Percentiles rank a stretch among this genome's conserved stretches.
Conservation (phyloP, 2,888 invertebrate genomes). For the Orthonevra nobilis region DNA sequence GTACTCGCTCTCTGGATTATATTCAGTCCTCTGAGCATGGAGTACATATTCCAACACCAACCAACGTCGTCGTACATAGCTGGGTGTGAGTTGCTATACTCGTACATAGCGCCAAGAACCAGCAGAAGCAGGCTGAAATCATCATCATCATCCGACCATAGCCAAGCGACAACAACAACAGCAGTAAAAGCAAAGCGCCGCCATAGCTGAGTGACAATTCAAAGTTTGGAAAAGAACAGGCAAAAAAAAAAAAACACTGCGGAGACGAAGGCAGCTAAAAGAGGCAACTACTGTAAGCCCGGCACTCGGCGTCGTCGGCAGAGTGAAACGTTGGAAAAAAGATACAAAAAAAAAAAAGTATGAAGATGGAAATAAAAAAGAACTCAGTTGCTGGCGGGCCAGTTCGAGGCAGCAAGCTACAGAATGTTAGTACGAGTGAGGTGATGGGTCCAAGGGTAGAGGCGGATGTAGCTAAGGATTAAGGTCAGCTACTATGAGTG, state of each 20-base stretch:
- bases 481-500: slow-evolving; percentile 11
- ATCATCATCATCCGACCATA: slow-evolving; percentile 43
- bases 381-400: slow-evolving; percentile 43
- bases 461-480: slow-evolving; percentile 15
- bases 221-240: slow-evolving; percentile 29
- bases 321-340: slow-evolving; percentile 15
- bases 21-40: slow-evolving; percentile 47
- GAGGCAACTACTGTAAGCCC: slow-evolving; percentile 19
- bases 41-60: slow-evolving; percentile 30
- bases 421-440: slow-evolving; percentile 16
- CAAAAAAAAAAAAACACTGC: slow-evolving; percentile 8
- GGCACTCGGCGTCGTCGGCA: neutral
- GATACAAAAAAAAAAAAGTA: slow-evolving; percentile 26
- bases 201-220: slow-evolving; percentile 59
- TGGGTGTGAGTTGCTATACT: slow-evolving; percentile 35
- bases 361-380: no score
- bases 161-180: slow-evolving; percentile 16
- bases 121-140: slow-evolving; percentile 57
- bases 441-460: neutral
- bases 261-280: slow-evolving; percentile 24
- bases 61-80: slow-evolving; percentile 39
- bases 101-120: slow-evolving; percentile 47
- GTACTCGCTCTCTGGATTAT: slow-evolving; percentile 55
- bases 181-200: no score
- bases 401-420: slow-evolving; percentile 39